Percentiles rank a stretch among this genome's conserved stretches.
Evolutionary conservation across 1,140 invertebrate genomes (phyloP).

Genomic region (Drosophila ananassae): DNA sequence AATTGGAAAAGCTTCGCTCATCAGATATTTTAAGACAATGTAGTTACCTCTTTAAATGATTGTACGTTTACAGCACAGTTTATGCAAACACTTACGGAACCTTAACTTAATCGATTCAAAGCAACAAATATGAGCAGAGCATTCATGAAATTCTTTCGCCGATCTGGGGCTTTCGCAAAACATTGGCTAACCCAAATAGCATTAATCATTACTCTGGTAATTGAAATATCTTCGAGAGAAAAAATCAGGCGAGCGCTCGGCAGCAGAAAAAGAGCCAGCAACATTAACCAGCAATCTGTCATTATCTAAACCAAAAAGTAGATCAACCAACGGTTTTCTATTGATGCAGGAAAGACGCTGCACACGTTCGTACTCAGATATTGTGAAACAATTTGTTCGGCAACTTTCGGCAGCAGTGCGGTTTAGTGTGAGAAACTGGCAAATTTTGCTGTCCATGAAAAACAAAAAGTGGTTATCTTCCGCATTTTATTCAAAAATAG

Average conservation of each 20-base stretch:
- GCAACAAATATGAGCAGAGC: slow-evolving; percentile 2
- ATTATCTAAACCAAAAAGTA: slow-evolving; percentile 63
- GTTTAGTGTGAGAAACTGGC: background rate
- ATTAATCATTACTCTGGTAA: slow-evolving; percentile 35
- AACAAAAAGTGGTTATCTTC: slow-evolving; percentile 32
- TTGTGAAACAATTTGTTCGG: slow-evolving; percentile 30
- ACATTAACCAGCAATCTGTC: slow-evolving; percentile 41
- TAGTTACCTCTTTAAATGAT: no score
- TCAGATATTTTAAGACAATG: slow-evolving; percentile 30
- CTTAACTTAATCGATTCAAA: slow-evolving; percentile 6
- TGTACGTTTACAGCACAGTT: no score
- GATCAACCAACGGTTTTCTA: slow-evolving; percentile 60
- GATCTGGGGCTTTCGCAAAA: slow-evolving; percentile 21
- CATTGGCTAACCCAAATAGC: slow-evolving; percentile 36
- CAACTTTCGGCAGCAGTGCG: background rate
- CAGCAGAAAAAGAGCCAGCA: slow-evolving; percentile 16
- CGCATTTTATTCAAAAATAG: slow-evolving; percentile 53
- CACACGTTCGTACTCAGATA: background rate
- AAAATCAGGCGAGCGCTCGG: background rate
- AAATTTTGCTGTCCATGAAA: background rate
- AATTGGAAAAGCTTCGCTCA: slow-evolving; percentile 22
- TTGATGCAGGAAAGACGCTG: background rate
- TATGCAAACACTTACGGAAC: no score
- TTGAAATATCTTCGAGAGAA: slow-evolving; percentile 33
- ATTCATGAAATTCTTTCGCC: background rate